Evolutionary conservation across 2,113 vertebrate genomes (phyloP).

Genomic region (Danionella cerebrum): DNA sequence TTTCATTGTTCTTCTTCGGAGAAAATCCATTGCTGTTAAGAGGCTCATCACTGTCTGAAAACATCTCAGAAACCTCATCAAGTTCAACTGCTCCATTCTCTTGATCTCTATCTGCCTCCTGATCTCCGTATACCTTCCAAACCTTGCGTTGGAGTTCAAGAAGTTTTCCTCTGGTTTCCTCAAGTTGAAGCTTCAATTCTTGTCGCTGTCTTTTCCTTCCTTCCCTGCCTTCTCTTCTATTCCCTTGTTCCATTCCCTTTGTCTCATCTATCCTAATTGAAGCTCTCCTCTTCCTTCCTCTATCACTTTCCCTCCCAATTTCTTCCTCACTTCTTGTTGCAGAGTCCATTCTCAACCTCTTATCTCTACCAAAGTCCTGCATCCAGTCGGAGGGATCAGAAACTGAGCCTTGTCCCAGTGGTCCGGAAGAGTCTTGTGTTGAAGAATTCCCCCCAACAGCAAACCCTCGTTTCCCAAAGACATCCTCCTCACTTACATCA

Average conservation of each 20-base stretch:
- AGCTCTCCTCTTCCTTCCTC: constrained; percentile 16
- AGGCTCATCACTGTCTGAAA: constrained; percentile 39
- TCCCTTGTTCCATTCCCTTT: constrained; percentile 24
- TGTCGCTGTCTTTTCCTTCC: constrained; percentile 57
- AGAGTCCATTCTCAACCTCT: constrained; percentile 57
- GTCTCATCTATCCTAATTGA: not conserved
- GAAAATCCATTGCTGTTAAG: constrained; percentile 30
- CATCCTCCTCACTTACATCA: constrained; percentile 37
- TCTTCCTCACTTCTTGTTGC: constrained; percentile 25
- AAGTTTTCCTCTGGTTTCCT: constrained; percentile 63
- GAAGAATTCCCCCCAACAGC: constrained; percentile 30
- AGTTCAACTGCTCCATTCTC: constrained; percentile 31
- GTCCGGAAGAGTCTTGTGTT: constrained; percentile 16
- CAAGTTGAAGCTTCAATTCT: constrained; percentile 67
- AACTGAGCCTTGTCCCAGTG: constrained; percentile 44
- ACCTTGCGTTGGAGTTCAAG: constrained; percentile 67
- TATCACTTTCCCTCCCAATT: constrained; percentile 27
- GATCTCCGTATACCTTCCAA: constrained; percentile 62
- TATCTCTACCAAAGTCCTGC: constrained; percentile 52
- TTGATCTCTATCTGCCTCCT: constrained; percentile 37
- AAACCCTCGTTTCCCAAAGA: constrained; percentile 31
- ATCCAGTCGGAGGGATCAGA: constrained; percentile 45
- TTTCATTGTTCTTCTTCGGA: constrained; percentile 39
- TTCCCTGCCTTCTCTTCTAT: constrained; percentile 45
- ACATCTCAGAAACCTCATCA: constrained; percentile 47